A percentile compares a stretch with the other conserved stretches of the same genome.
These are phyloP conservation scores for Pammene fasciana DNA, from an alignment of 2,888 invertebrate genomes.

Conservation along the genomic window DNA sequence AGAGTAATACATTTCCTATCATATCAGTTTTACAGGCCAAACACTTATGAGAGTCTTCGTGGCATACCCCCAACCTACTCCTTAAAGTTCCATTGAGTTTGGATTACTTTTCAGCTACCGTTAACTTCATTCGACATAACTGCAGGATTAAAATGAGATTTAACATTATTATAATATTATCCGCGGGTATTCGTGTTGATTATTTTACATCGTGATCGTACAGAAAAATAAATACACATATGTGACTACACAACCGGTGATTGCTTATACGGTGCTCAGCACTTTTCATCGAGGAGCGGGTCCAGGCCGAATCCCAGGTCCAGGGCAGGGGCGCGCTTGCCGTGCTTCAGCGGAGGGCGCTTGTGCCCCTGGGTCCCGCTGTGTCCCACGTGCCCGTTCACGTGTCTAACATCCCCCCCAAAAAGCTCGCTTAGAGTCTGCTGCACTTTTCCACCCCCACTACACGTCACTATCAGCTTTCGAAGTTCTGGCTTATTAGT, in stretches of 20 bases:
- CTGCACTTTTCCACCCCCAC: constrained; percentile 60
- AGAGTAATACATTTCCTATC: no score
- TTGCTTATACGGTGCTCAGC: constrained; percentile 67
- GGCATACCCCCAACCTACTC: no score
- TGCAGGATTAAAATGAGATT: no score
- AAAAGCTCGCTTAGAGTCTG: constrained; percentile 70
- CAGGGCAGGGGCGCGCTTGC: constrained; percentile 56
- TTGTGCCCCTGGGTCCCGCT: constrained; percentile 50
- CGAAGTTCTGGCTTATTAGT: constrained; percentile 78
- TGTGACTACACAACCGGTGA: constrained; percentile 76
- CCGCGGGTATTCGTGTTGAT: constrained; percentile 71
- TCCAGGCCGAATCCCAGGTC: constrained; percentile 77
- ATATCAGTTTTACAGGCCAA: no score
- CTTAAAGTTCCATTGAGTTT: no score
- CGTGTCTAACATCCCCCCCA: constrained; percentile 45
- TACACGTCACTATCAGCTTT: constrained; percentile 77
- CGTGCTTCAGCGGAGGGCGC: constrained; percentile 42
- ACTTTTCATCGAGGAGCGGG: constrained; percentile 79
- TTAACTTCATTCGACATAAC: no score
- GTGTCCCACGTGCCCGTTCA: constrained; percentile 56
- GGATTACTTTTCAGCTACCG: no score
- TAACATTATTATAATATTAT: constrained; percentile 71
- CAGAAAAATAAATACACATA: constrained; percentile 80
- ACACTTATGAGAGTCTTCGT: no score
- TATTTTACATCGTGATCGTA: constrained; percentile 65